A percentile compares a stretch with the other conserved stretches of the same genome.
Conservation (phyloP, 1,140 invertebrate species). For the Drosophila takahashii region DNA sequence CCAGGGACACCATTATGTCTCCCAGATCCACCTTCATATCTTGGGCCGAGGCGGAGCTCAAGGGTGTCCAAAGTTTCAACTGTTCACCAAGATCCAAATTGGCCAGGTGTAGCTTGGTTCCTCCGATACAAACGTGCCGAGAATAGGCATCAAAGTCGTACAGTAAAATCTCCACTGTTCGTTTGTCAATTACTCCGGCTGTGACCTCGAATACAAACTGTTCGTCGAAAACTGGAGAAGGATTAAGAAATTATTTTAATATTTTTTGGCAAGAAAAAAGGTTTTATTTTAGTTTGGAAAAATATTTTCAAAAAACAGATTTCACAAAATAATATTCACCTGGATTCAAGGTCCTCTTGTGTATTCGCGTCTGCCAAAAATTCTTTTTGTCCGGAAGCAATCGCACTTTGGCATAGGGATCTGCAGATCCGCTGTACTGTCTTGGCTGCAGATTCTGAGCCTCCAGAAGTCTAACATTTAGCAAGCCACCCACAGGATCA, state of each 20-base stretch:
- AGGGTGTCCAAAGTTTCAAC: conserved; percentile 84
- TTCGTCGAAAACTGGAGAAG: conserved; percentile 86
- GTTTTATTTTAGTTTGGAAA: too few species aligned
- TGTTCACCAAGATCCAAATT: conserved; percentile 85
- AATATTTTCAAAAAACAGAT: too few species aligned
- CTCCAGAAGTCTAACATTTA: conserved; percentile 86
- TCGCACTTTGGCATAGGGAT: conserved; percentile 87
- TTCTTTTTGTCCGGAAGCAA: conserved; percentile 87
- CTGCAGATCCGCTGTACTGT: conserved; percentile 87
- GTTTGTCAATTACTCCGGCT: conserved; percentile 86
- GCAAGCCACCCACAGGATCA: conserved; percentile 85
- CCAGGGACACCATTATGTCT: conserved; percentile 89
- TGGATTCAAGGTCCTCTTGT: conserved; percentile 88
- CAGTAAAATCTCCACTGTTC: conserved; percentile 86
- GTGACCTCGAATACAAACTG: conserved; percentile 91
- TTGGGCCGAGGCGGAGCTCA: conserved; percentile 84
- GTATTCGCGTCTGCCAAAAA: conserved; percentile 87
- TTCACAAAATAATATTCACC: conserved; percentile 77
- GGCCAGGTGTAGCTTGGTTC: conserved; percentile 85
- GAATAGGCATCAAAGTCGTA: conserved; percentile 90
- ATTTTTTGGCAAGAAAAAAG: too few species aligned
- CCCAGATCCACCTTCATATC: conserved; percentile 86
- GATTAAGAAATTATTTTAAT: too few species aligned
- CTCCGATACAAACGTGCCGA: conserved; percentile 87
- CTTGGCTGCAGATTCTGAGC: conserved; percentile 87